Percentiles rank a stretch among this genome's conserved stretches.
Evolutionary conservation across 2,797 vertebrate genomes (phyloP).

Genomic region (Gymnodraco acuticeps): DNA sequence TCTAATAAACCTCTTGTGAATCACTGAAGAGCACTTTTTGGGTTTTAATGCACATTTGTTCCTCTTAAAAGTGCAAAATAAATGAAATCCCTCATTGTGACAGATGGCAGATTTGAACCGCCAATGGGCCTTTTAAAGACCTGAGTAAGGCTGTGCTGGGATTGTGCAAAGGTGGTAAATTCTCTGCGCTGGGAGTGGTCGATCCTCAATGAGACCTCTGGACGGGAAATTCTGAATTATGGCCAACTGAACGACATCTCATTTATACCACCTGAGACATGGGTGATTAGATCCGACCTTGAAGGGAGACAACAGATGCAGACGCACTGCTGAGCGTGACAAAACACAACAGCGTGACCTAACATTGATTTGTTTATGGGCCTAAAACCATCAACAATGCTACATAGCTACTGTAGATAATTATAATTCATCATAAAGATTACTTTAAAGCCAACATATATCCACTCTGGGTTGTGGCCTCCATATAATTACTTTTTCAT

Average conservation of each 20-base stretch:
- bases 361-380: conserved; percentile 20
- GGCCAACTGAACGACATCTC: conserved; percentile 44
- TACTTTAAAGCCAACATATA: conserved; percentile 15
- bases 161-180: conserved; percentile 40
- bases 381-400: conserved; percentile 18
- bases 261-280: conserved; percentile 63
- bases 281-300: conserved; percentile 60
- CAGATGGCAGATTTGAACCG: too few species aligned
- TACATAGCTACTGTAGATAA: not conserved
- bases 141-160: conserved; percentile 24
- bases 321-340: not conserved
- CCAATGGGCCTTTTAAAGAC: conserved; percentile 44
- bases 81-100: too few species aligned
- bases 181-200: conserved; percentile 15
- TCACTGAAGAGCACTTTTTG: not conserved
- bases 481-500: conserved; percentile 56
- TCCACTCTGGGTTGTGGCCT: conserved; percentile 31
- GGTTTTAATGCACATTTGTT: not conserved
- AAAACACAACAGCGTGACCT: conserved; percentile 27
- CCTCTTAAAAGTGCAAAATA: conserved; percentile 1
- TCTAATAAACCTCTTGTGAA: conserved; percentile 56
- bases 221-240: conserved; percentile 37
- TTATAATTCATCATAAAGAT: conserved; percentile 1
- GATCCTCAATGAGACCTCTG: conserved; percentile 27
- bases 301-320: conserved; percentile 25